A percentile compares a stretch with the other conserved stretches of the same genome.
Evolutionary conservation across 2,888 invertebrate species (phyloP).

Genomic region (Volucella inanis): DNA sequence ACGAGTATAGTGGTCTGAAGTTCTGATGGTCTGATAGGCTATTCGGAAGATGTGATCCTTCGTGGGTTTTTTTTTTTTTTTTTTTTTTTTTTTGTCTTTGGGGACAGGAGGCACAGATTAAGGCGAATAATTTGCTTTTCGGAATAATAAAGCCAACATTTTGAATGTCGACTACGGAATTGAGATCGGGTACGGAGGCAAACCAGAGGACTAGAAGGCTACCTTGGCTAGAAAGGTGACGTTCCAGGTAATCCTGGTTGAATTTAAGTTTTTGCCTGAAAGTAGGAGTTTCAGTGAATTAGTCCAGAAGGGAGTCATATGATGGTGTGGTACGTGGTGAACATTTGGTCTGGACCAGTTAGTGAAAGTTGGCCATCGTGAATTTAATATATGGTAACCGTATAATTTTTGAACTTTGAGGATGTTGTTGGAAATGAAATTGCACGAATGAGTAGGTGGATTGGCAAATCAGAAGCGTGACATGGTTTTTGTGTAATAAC

Average conservation of each 20-base stretch:
- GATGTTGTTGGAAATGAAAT: no score
- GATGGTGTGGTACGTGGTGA: not conserved
- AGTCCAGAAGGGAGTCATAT: not conserved
- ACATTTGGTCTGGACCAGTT: not conserved
- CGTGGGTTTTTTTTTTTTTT: not conserved
- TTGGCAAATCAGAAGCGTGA: no score
- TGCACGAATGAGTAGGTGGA: no score
- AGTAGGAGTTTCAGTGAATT: slow-evolving; percentile 19
- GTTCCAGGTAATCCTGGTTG: slow-evolving; percentile 11
- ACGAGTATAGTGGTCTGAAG: not conserved
- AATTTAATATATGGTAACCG: not conserved
- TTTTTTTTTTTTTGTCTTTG: not conserved
- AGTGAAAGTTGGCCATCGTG: not conserved
- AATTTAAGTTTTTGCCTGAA: slow-evolving; percentile 12
- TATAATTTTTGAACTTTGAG: not conserved
- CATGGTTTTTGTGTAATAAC: no score
- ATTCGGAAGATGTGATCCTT: slow-evolving; percentile 20
- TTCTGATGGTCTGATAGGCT: not conserved
- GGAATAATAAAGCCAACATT: slow-evolving; percentile 55
- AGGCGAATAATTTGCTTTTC: slow-evolving; percentile 65
- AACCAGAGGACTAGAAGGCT: no score
- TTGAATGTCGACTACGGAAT: not conserved
- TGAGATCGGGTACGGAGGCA: no score
- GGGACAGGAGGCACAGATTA: slow-evolving; percentile 23
- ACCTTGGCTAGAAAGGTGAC: slow-evolving; percentile 1